Evolutionary conservation across 2,113 vertebrate genomes (phyloP).

Genomic region (Centropus unirufus): DNA sequence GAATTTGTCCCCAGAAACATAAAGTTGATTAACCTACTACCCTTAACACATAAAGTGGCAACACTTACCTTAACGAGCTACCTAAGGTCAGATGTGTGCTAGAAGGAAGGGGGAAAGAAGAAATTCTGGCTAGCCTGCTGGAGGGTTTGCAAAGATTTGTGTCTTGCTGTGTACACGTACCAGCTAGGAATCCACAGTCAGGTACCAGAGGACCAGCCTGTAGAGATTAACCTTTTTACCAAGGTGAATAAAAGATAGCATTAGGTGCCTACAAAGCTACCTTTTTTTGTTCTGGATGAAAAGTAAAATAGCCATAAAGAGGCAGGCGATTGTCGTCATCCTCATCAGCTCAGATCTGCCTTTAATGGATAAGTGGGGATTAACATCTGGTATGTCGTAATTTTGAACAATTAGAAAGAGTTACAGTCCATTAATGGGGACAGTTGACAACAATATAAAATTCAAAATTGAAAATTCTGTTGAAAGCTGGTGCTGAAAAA

Average conservation of each 20-base stretch:
- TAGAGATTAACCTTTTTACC: neutral
- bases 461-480: neutral
- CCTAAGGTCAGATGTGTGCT: neutral
- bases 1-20: neutral
- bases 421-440: neutral
- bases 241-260: neutral
- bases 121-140: neutral
- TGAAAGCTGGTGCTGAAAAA: neutral
- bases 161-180: neutral
- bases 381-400: neutral
- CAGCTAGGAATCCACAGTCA: neutral
- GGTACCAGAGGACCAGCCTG: neutral
- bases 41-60: neutral
- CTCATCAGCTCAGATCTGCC: neutral
- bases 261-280: neutral
- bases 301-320: neutral
- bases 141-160: neutral
- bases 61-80: neutral
- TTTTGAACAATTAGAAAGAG: neutral
- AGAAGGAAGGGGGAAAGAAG: neutral
- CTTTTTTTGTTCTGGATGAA: neutral
- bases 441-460: neutral
- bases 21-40: neutral
- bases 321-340: neutral
- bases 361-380: neutral